These are phyloP conservation scores for Nannospalax galili DNA, from an alignment of 2,113 vertebrate genomes.

Conservation along the genomic window DNA sequence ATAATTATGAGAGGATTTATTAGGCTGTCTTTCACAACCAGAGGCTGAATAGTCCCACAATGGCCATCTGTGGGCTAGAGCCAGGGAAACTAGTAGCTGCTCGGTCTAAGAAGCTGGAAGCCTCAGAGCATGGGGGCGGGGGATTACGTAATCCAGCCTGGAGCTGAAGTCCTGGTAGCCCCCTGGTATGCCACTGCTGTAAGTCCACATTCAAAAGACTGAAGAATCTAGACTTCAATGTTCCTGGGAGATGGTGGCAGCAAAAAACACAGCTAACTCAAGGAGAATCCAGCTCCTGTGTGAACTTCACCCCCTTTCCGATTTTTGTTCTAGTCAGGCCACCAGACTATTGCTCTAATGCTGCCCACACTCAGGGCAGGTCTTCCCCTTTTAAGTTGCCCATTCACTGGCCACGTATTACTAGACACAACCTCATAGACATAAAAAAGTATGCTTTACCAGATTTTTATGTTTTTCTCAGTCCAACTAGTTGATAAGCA, in stretches of 20 bases:
- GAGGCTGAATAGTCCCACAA: background rate
- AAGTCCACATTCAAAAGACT: background rate
- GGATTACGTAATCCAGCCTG: background rate
- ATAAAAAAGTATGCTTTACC: background rate
- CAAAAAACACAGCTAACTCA: background rate
- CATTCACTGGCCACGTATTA: background rate
- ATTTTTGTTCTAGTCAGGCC: background rate
- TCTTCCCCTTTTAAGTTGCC: background rate
- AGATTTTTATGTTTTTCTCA: background rate
- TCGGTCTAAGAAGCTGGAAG: background rate
- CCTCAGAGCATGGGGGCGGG: background rate
- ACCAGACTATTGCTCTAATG: background rate
- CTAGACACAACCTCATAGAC: background rate
- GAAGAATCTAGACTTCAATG: background rate
- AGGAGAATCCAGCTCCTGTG: too few relatives aligned
- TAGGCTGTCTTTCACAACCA: background rate
- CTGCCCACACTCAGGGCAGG: background rate
- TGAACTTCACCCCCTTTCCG: background rate
- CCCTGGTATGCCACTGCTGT: background rate
- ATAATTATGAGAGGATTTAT: constrained; percentile 5
- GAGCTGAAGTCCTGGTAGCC: background rate
- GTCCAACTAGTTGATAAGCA: background rate
- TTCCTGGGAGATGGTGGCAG: background rate
- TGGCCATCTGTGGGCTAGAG: background rate
- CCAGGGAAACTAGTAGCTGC: background rate